Base-by-base conservation (phyloP, 2,888 invertebrate genomes). In the Cataglyphis cursor region DNA sequence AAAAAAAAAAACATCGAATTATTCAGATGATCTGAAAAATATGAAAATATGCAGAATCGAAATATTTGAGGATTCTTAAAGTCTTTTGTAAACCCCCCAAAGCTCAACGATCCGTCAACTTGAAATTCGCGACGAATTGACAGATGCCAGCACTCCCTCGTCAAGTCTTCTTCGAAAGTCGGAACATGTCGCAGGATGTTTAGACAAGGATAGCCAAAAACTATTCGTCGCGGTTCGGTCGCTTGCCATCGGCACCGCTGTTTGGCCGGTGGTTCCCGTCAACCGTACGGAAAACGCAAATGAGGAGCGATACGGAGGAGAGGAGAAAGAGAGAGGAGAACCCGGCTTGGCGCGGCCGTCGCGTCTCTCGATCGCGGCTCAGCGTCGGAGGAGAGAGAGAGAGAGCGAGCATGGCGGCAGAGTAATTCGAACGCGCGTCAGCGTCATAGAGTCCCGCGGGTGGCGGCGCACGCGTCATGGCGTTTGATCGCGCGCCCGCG, bases 401-500 rank as follows among this genome's bases (percentile, higher is more conserved):
- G 5, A 18, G 68, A 81, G 84, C 44, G 90, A 90, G 78, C 48
- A 90, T 90, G 90, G 90, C 90, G 90, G 88, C 86, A 35, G 90
- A 44, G 90, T 90, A 90, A 90, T 90, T 88, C 90, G 89, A 90
- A 90, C 81, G 85, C 90, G 85, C 35, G 35, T 35, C 35, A 35
- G 41, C 89, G 84, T 90, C 84, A 81, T 87, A 85, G 86, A 84
- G 81, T 74, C 65, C 66, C 70, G 65, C 73, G 70, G 68, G 62
- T 51, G 21, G 73, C 31, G 64, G 81, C 90, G 89, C 90, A 84
- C 84, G 90, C 89, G 89, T 80, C 85, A 80, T 90, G 90, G 90
- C 87, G 87, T 90, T 80, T 80, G 44, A 80, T 80, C 59, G 78
- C 72, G 59, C 78, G 70, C 70, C 28, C 78, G 70, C 70, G 70